These are phyloP conservation scores for Jordanella pulchra DNA, from an alignment of 2,797 vertebrate species.

Conservation along the genomic window DNA sequence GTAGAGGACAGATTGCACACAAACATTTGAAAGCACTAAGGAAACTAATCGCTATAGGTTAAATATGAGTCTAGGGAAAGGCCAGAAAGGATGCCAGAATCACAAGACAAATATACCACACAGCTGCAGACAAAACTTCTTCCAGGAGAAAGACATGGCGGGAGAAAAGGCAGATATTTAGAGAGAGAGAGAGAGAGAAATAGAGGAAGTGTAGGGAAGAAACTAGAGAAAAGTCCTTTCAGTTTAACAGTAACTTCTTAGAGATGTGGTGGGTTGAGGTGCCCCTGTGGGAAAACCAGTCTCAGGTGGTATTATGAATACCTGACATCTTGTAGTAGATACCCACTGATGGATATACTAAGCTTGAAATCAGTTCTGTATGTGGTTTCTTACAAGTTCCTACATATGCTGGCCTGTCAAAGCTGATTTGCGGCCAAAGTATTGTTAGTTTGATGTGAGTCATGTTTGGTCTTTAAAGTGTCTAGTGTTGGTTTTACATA, in stretches of 20 bases:
- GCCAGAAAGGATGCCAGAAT: constrained; percentile 89
- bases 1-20: constrained; percentile 95
- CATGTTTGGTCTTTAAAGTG: constrained; percentile 66
- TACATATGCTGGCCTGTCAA: constrained; percentile 35
- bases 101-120: constrained; percentile 95
- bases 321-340: constrained; percentile 36
- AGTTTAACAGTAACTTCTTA: constrained; percentile 40
- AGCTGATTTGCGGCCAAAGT: constrained; percentile 40
- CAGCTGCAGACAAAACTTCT: constrained; percentile 94
- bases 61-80: constrained; percentile 89
- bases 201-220: constrained; percentile 53
- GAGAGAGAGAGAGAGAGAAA: constrained; percentile 49
- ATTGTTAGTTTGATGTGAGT: constrained; percentile 53
- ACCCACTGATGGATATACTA: constrained; percentile 41
- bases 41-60: constrained; percentile 94
- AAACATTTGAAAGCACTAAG: constrained; percentile 98
- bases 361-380: constrained; percentile 33
- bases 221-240: constrained; percentile 53
- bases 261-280: constrained; percentile 51
- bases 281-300: constrained; percentile 44
- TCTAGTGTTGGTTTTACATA: constrained; percentile 57
- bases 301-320: constrained; percentile 33
- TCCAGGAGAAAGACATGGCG: constrained; percentile 84
- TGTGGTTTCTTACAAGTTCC: constrained; percentile 33
- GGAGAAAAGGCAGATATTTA: constrained; percentile 75